Evolutionary conservation across 2,113 vertebrate species (phyloP).

Genomic region (Neodontobutis hainanensis): DNA sequence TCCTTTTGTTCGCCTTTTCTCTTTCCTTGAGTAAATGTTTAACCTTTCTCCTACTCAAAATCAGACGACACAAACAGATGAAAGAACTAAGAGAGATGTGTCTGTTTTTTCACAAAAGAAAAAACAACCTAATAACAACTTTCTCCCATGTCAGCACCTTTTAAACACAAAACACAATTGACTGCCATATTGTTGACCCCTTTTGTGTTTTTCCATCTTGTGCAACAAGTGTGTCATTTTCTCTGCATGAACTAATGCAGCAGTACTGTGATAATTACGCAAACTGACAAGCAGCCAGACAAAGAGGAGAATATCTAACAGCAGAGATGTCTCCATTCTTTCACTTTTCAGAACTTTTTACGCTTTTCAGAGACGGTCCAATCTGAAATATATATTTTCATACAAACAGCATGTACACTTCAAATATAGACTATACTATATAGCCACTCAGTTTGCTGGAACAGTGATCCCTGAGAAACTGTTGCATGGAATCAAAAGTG

Average conservation of each 20-base stretch:
- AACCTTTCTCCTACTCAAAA: slow-evolving; percentile 19
- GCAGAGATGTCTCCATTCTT: slow-evolving; percentile 2
- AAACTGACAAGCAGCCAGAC: slow-evolving; percentile 32
- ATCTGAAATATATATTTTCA: background rate
- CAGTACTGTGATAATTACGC: slow-evolving; percentile 28
- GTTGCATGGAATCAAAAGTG: background rate
- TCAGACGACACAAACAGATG: slow-evolving; percentile 12
- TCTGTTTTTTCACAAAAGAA: slow-evolving; percentile 28
- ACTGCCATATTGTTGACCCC: slow-evolving; percentile 38
- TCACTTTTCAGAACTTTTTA: background rate
- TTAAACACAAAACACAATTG: slow-evolving; percentile 24
- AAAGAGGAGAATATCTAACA: slow-evolving; percentile 14
- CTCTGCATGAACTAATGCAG: slow-evolving; percentile 41
- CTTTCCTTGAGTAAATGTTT: slow-evolving; percentile 22
- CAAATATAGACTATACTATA: background rate
- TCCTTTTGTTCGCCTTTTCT: slow-evolving; percentile 2
- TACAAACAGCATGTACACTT: background rate
- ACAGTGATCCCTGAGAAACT: background rate
- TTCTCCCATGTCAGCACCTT: slow-evolving; percentile 23
- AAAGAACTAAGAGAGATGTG: background rate
- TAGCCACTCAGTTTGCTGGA: background rate
- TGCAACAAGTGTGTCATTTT: slow-evolving; percentile 51
- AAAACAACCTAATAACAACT: slow-evolving; percentile 6
- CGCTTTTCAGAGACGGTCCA: background rate
- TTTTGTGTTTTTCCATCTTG: slow-evolving; percentile 30